Conservation (phyloP, 1,140 invertebrate genomes). For the Oedothorax gibbosus region DNA sequence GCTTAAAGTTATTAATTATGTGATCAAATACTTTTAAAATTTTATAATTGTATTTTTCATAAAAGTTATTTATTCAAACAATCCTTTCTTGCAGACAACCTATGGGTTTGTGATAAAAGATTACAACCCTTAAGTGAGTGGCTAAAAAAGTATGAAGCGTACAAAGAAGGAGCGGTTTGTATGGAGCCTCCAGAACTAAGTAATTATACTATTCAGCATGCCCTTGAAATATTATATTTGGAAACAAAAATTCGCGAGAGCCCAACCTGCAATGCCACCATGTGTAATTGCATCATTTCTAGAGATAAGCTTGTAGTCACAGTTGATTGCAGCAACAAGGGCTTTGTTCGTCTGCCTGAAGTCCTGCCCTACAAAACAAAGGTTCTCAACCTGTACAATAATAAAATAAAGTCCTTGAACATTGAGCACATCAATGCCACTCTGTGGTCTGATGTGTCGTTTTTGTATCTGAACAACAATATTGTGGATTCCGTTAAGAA, state of each 20-base stretch:
- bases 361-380: constrained; percentile 61
- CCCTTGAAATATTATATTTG: constrained; percentile 43
- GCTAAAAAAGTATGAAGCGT: constrained; percentile 40
- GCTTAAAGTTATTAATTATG: no score
- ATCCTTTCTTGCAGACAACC: constrained; percentile 41
- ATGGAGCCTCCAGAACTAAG: constrained; percentile 32
- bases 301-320: constrained; percentile 52
- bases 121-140: constrained; percentile 55
- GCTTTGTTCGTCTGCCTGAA: constrained; percentile 52
- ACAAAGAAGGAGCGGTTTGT: constrained; percentile 57
- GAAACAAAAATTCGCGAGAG: constrained; percentile 49
- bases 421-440: constrained; percentile 29
- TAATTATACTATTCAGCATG: constrained; percentile 52
- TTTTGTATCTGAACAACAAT: constrained; percentile 61
- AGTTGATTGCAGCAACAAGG: constrained; percentile 57
- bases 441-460: constrained; percentile 48
- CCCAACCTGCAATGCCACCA: constrained; percentile 50
- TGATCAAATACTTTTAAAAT: no score
- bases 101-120: constrained; percentile 62
- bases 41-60: no score
- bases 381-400: constrained; percentile 59
- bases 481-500: constrained; percentile 52
- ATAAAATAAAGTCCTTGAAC: constrained; percentile 55
- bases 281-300: constrained; percentile 60
- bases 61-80: neutral